Evolutionary conservation across 2,888 invertebrate genomes (phyloP).

Genomic region (Stenurella melanura): DNA sequence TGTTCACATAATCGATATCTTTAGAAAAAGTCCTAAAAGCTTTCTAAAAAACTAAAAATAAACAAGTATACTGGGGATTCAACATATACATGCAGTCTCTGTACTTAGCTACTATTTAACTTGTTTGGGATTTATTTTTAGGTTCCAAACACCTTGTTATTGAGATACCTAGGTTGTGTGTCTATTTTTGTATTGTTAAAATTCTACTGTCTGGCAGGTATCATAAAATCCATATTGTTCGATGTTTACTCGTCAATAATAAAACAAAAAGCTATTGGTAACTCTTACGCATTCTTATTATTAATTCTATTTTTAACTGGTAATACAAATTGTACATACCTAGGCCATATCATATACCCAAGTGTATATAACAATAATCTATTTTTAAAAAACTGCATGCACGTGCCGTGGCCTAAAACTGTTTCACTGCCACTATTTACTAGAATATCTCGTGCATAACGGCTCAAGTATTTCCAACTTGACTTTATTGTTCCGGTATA

Average conservation of each 20-base stretch:
- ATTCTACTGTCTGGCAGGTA: neutral
- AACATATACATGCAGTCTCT: too few relatives aligned
- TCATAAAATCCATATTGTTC: neutral
- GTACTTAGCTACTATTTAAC: too few relatives aligned
- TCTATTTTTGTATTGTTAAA: constrained; percentile 3
- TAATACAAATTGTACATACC: constrained; percentile 11
- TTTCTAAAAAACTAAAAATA: too few relatives aligned
- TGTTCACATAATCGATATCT: too few relatives aligned
- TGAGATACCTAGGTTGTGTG: neutral
- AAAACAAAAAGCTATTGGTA: constrained; percentile 1
- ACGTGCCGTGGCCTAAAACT: constrained; percentile 1
- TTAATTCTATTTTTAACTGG: constrained; percentile 2
- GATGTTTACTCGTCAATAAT: neutral
- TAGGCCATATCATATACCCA: neutral
- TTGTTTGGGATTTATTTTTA: neutral
- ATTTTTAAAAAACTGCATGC: constrained; percentile 32
- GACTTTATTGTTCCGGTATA: neutral
- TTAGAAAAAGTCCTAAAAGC: too few relatives aligned
- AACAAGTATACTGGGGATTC: too few relatives aligned
- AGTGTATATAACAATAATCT: constrained; percentile 30
- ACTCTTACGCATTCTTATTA: neutral
- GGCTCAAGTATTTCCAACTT: neutral
- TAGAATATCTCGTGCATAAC: constrained; percentile 15
- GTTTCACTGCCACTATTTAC: constrained; percentile 8
- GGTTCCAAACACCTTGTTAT: neutral